Evolutionary conservation across 2,888 invertebrate genomes (phyloP).

Genomic region (Brachyopa scutellaris): DNA sequence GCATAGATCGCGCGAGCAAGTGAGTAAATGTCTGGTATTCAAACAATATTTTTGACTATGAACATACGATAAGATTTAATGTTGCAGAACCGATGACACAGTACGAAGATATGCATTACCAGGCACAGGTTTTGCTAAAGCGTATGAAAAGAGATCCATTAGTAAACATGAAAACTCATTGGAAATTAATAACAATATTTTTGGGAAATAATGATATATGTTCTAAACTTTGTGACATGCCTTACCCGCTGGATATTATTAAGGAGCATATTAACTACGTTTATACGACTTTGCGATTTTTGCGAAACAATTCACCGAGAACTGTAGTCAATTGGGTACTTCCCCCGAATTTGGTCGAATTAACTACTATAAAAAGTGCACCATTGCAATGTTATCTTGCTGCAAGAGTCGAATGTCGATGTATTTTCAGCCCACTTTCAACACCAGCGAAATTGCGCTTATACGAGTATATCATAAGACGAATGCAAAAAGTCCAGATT

Average conservation of each 20-base stretch:
- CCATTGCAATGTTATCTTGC: slow-evolving; percentile 75
- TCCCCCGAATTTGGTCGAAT: slow-evolving; percentile 75
- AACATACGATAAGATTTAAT: slow-evolving; percentile 68
- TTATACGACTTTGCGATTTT: slow-evolving; percentile 81
- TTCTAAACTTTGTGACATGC: slow-evolving; percentile 83
- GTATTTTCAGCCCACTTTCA: slow-evolving; percentile 74
- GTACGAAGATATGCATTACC: slow-evolving; percentile 77
- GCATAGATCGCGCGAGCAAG: slow-evolving; percentile 75
- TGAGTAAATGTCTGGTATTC: not conserved
- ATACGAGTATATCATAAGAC: slow-evolving; percentile 63
- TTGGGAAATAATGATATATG: slow-evolving; percentile 86
- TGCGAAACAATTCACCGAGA: slow-evolving; percentile 84
- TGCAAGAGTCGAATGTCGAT: slow-evolving; percentile 77
- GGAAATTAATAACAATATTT: slow-evolving; percentile 85
- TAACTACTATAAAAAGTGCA: slow-evolving; percentile 72
- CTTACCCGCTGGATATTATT: slow-evolving; percentile 75
- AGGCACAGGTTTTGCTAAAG: slow-evolving; percentile 76
- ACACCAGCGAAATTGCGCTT: slow-evolving; percentile 38
- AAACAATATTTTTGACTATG: not conserved
- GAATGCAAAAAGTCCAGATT: slow-evolving; percentile 83
- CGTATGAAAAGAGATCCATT: slow-evolving; percentile 76
- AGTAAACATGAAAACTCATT: slow-evolving; percentile 83
- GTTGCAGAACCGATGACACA: slow-evolving; percentile 80
- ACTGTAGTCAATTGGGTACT: slow-evolving; percentile 77
- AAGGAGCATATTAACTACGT: slow-evolving; percentile 81